Base-by-base conservation (phyloP, 2,888 invertebrate species). In the Calameuta filiformis region DNA sequence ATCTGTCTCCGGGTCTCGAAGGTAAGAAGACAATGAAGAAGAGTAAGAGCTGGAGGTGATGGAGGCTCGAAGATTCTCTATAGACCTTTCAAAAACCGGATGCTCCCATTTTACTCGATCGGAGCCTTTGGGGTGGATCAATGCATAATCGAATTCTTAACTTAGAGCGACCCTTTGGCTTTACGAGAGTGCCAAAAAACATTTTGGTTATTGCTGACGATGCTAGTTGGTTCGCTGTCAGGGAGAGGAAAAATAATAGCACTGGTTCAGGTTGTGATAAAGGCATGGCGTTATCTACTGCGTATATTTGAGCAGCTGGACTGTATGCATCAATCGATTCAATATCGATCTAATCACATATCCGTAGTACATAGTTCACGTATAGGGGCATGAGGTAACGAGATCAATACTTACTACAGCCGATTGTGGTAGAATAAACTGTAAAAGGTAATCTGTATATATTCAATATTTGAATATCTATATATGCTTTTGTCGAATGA, bases 141-240 rank as follows among this genome's bases (percentile, higher is more conserved):
- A 30, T 12, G 56, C 35, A 77, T 73, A 68, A 75, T 77, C 73
- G 79, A 56, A 31, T 73, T 79, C 77, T 79, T 77, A 77, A 77
- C 75, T 68, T 77, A 73, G 74, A 77, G 69, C 56, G 68, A 31
- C 74, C 35, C 68, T 79, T 73, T 71, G 31, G 75, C 40, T 74
- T 75, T 56, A 75, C 73, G 69, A 30, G 31, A 56, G 35, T 37
- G 23, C 31, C 71, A 33, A 71, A 30, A 71, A 71, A 71, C 30
- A 71, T 71, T 33, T 6, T 71, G 3, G 12, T 71, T 71, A 71
- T 71, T 71, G 71, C 71, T 71, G 71, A 71, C 71, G 71, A 4
- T 15, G 71, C 31, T 30, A 31, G 4, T 12, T 71, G 33, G 33
- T 33, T 30, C 71, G 31, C 71, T 33, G 71, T 33, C 33, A 33